Evolutionary conservation across 2,888 invertebrate species (phyloP), one percentile per base, ranked within the genome.

Genomic region (Marronus borbonicus): DNA sequence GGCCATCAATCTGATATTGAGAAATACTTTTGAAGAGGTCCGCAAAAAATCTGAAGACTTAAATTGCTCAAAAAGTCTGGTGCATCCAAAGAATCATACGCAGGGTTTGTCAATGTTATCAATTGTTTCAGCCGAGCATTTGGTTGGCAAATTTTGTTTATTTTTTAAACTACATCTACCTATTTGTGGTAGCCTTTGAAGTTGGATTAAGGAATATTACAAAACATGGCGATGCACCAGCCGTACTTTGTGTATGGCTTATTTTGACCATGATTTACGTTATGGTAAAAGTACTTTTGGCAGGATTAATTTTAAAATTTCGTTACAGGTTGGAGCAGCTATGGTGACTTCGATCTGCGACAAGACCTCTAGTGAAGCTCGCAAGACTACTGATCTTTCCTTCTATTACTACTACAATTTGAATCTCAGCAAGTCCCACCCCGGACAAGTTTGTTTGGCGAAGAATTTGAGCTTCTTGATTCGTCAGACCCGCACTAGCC

Each of bases 381-480:
- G 28, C 7, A 69, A 50, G 28, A 69, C 69, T 28, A 31, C 52
- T 1, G 69, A 55, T 1, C 52, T 69, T 1, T 24, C 28, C 14
- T 69, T 49, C 24, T 31, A 8, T 12, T 69, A 52, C 17, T 50
- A 52, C 52, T 69, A 69, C 39, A 66, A 66, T 10, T 39, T 66
- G 20, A 44, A 66, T 17, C 10, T 66, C 2, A 66, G 20, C 39
- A 44, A 66, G 17, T 39, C 17, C 44, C 2, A 20, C 8, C 10
- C 20, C n/a, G 44, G 65, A 17, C 65, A 44, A 39, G 36, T n/a
- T 17, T 66, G 20, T 28, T 24, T 69, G 0, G 68, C 31, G 4
- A 28, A 50, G 3, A 69, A 20, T 50, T 69, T 69, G 2, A 69
- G 7, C 0, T 12, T 24, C 2, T 14, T 69, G 7, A 14, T 50